Evolutionary conservation across 2,797 vertebrate species (phyloP), one percentile per base, ranked within the genome.

Genomic region (Luscinia megarhynchos): DNA sequence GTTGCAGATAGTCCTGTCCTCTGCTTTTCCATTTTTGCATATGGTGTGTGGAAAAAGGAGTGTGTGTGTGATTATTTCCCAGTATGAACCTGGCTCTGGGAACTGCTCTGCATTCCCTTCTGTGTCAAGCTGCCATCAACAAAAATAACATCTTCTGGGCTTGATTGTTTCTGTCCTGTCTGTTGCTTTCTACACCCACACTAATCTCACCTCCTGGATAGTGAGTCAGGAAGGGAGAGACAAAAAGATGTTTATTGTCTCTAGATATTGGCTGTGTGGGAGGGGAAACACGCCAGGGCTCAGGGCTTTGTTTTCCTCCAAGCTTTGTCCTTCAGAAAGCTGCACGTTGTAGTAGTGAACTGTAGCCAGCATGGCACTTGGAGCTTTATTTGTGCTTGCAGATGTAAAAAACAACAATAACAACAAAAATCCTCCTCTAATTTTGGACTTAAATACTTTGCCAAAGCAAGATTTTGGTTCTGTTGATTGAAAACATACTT

Each of bases 401-500:
- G 66, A 95, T 84, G 58, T 76, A 54, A 84, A 81, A 84, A 74
- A 94, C 7, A 46, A 89, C 23, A 78, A 89, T 19, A 77, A 21
- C 27, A 69, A 32, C 32, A 83, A 40, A 63, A 66, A 61, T 58
- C 4, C 14, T 46, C 17, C 32, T 43, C 38, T 74, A 64, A 61
- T 70, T 77, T 59, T 55, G 68, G 50, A 80, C 34, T 54, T 64
- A 26, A 87, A 64, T n/a, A 22, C 57, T 45, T 84, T 92, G 89
- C 85, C 95, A 96, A 87, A 91, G 24, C 17, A 88, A 45, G 66
- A 68, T 50, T 84, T 94, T 75, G 57, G 27, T 86, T 82, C 90
- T 92, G 61, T 38, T 91, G 43, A 89, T 77, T 70, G 90, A 89
- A 93, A 88, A 68, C 88, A 76, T 79, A 38, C 48, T 80, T 96